Evolutionary conservation across 1,140 invertebrate genomes (phyloP).

Genomic region (Latrodectus geometricus): DNA sequence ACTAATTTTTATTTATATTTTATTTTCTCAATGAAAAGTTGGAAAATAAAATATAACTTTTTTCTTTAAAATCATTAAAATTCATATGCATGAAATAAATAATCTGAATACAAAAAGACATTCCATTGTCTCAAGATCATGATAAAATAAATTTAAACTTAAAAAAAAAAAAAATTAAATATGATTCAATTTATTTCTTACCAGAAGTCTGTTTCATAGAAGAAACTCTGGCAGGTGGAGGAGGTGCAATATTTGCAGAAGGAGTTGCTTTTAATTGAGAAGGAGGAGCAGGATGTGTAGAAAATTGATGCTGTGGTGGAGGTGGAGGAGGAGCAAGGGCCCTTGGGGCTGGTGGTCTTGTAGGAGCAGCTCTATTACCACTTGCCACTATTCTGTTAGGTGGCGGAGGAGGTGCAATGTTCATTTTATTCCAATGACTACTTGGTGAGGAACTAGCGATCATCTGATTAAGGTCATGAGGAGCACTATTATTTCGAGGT

Average conservation of each 20-base stretch:
- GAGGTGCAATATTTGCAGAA: constrained; percentile 21
- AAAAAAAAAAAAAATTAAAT: background rate
- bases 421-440: constrained; percentile 53
- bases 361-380: constrained; percentile 20
- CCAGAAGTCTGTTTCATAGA: constrained; percentile 48
- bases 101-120: no score
- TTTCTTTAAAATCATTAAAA: background rate
- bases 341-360: constrained; percentile 33
- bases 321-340: constrained; percentile 46
- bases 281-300: constrained; percentile 43
- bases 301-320: constrained; percentile 46
- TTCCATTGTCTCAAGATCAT: no score
- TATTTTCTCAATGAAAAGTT: no score
- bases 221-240: constrained; percentile 49
- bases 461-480: constrained; percentile 54
- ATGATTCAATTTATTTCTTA: background rate
- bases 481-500: constrained; percentile 50
- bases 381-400: constrained; percentile 30
- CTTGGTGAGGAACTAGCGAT: constrained; percentile 32
- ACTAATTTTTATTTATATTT: no score
- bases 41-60: no score
- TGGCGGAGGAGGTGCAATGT: constrained; percentile 48
- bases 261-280: constrained; percentile 36
- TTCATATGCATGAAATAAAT: background rate
- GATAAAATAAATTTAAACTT: no score